phyloP scores from a whole-genome alignment of 2,888 invertebrate species.

The Seira sanloemensis region DNA sequence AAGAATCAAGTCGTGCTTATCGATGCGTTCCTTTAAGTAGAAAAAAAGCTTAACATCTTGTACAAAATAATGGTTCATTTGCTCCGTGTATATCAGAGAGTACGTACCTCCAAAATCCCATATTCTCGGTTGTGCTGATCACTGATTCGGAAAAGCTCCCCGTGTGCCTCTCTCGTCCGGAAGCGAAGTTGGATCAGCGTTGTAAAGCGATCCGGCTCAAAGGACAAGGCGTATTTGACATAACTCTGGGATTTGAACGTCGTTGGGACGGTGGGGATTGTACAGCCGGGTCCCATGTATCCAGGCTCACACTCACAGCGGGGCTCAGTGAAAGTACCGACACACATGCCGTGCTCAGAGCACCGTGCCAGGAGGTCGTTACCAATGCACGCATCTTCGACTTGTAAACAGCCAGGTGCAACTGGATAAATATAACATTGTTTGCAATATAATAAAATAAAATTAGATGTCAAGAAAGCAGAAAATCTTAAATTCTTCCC shows the following conservation, averaged over 20 bases:
- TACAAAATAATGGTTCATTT: too few relatives aligned
- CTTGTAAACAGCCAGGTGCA: conserved; percentile 88
- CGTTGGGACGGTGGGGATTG: conserved; percentile 89
- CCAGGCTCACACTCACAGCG: conserved; percentile 95
- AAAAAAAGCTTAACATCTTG: background rate
- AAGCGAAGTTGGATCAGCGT: conserved; percentile 95
- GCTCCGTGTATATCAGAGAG: background rate
- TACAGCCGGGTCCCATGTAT: conserved; percentile 93
- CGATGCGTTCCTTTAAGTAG: background rate
- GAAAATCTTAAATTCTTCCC: too few relatives aligned
- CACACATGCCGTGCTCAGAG: conserved; percentile 96
- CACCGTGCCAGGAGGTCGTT: conserved; percentile 90
- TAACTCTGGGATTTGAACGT: conserved; percentile 96
- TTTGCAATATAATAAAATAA: background rate
- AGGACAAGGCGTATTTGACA: conserved; percentile 96
- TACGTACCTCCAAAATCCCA: conserved; percentile 86
- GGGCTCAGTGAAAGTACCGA: conserved; percentile 88
- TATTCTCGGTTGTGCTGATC: conserved; percentile 96
- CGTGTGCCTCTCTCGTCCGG: conserved; percentile 93
- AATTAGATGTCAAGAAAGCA: background rate
- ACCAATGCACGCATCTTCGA: conserved; percentile 91
- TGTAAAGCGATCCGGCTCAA: conserved; percentile 93
- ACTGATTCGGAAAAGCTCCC: conserved; percentile 94
- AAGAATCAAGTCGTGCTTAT: background rate
- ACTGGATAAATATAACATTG: conserved; percentile 13